Percentiles rank a stretch among this genome's conserved stretches.
Evolutionary conservation across 2,797 vertebrate species (phyloP).

Genomic region (Pseudochromis fuscus): DNA sequence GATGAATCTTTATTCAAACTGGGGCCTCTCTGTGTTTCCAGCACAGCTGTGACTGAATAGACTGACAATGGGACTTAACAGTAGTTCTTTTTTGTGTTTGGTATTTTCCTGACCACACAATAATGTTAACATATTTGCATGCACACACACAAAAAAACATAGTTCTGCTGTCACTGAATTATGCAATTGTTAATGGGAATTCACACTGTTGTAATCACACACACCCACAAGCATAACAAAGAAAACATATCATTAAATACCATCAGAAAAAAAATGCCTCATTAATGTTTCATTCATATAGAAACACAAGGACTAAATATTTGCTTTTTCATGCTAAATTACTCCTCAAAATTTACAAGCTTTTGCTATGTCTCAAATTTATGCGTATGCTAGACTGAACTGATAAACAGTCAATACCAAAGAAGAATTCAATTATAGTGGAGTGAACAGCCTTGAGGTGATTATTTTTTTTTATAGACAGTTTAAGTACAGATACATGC

Average conservation of each 20-base stretch:
- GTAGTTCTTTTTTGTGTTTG: neutral
- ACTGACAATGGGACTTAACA: neutral
- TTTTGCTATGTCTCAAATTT: neutral
- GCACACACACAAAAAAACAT: slow-evolving; percentile 2
- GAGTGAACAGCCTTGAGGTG: neutral
- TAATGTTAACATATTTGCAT: slow-evolving; percentile 8
- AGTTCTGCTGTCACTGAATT: neutral
- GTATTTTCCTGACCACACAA: neutral
- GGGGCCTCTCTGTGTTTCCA: slow-evolving; percentile 16
- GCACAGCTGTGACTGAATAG: slow-evolving; percentile 13
- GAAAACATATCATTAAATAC: neutral
- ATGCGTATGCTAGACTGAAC: neutral
- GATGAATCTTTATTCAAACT: slow-evolving; percentile 34
- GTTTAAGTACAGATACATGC: slow-evolving; percentile 11
- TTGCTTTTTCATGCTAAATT: neutral
- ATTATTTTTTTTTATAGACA: slow-evolving; percentile 26
- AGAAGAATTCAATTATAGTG: slow-evolving; percentile 8
- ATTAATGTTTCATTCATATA: neutral
- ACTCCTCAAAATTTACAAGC: neutral
- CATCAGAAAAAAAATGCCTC: neutral
- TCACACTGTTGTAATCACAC: neutral
- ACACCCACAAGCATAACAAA: neutral
- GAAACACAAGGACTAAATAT: neutral
- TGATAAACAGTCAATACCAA: slow-evolving; percentile 17
- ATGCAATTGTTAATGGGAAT: neutral